Base-by-base conservation (phyloP, 2,888 invertebrate species). In the Syrphus vitripennis region DNA sequence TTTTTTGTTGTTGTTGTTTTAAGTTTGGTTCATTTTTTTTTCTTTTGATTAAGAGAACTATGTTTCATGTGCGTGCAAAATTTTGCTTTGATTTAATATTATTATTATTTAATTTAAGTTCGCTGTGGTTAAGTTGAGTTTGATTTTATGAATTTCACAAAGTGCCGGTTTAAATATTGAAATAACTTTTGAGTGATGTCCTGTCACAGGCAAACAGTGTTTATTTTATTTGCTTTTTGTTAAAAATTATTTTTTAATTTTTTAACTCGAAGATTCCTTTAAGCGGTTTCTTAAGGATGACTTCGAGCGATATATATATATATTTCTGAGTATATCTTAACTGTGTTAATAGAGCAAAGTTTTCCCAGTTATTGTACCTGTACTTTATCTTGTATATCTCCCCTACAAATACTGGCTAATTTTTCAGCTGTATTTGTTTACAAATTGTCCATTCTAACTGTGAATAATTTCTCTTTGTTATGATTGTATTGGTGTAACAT, bases 301-400 rank as follows among this genome's bases (percentile, higher is more conserved):
- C n/a, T 71, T 34, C 34, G 45, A 50, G 69, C 40, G 42, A 5
- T 12, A 50, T 74, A 29, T 31, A 37, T 76, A 53, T 65, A 50
- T 12, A 70, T 78, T 59, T 34, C 48, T 71, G 57, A 65, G 77
- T 86, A 40, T 42, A 40, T 42, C 81, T 78, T 63, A 86, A 86
- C 82, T 86, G 77, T 82, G 77, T 82, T 86, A 82, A 74, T 86
- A 74, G 82, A 86, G 74, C 86, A 86, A 86, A 86, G 72, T 78
- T 82, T 84, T 82, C 82, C 77, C 82, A 78, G 69, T 42, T 70
- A 74, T n/a, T n/a, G n/a, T 78, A 82, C 76, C 81, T 79, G 61
- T 72, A 48, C 53, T 69, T 65, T 59, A 77, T n/a, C n/a, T n/a
- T n/a, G n/a, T 50, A 40, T 6, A 37, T 53, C 55, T 61, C 65